These are phyloP conservation scores for Oscheius sp. DNA, from an alignment of 1,140 invertebrate species.

Conservation along the genomic window DNA sequence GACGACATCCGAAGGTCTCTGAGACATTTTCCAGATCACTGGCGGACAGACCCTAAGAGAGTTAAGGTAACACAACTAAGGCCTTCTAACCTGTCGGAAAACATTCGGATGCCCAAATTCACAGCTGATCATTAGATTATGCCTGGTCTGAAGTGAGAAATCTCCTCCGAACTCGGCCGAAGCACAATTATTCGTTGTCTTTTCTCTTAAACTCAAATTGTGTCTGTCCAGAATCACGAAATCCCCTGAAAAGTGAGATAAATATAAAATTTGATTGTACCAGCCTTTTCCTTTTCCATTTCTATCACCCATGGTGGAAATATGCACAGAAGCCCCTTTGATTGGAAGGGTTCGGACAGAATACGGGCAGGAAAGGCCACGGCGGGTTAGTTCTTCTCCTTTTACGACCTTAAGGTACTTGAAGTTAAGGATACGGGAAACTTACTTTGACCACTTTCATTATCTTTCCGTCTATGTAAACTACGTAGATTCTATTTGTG, in stretches of 20 bases:
- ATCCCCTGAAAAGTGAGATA: constrained; percentile 23
- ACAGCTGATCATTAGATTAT: constrained; percentile 26
- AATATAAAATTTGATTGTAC: background rate
- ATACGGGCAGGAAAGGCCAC: constrained; percentile 28
- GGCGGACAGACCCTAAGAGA: background rate
- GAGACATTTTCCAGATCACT: constrained; percentile 33
- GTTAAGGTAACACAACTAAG: background rate
- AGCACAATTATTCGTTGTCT: background rate
- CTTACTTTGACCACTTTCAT: constrained; percentile 31
- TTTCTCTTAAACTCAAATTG: constrained; percentile 18
- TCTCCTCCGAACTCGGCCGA: constrained; percentile 29
- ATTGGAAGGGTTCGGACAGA: constrained; percentile 28
- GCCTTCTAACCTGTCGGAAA: constrained; percentile 14
- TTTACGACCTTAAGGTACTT: constrained; percentile 22
- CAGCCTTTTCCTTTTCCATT: constrained; percentile 33
- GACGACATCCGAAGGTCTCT: constrained; percentile 28
- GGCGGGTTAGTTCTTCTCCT: constrained; percentile 7
- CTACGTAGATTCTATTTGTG: constrained; percentile 33
- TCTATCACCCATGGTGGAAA: constrained; percentile 35
- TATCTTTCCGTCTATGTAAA: constrained; percentile 13
- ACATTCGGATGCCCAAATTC: constrained; percentile 30
- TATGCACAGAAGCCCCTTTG: constrained; percentile 31
- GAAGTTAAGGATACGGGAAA: background rate
- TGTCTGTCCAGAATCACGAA: constrained; percentile 25
- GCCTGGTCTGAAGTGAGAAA: constrained; percentile 32